These are phyloP conservation scores for Myotis lucifugus DNA, from an alignment of 2,113 vertebrate species.

Conservation along the genomic window DNA sequence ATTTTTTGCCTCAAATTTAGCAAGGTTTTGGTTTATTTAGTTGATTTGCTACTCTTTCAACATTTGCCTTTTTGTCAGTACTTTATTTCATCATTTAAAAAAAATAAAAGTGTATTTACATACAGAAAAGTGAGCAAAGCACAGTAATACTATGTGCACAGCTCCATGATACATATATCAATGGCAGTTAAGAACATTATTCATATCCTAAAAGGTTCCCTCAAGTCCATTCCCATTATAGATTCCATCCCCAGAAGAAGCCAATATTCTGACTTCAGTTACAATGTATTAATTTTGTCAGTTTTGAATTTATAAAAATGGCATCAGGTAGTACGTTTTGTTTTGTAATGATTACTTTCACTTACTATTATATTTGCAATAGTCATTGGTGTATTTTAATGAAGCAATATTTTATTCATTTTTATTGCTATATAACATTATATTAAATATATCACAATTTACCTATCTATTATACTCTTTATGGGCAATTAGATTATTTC, in stretches of 20 bases:
- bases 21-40: background rate
- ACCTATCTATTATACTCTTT: background rate
- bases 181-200: background rate
- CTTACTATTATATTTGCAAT: background rate
- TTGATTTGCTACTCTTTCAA: background rate
- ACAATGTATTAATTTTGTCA: background rate
- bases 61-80: background rate
- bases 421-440: background rate
- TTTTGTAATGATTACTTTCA: background rate
- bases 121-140: background rate
- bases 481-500: background rate
- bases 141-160: background rate
- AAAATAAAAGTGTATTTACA: background rate
- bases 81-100: background rate
- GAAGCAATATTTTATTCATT: background rate
- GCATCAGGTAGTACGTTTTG: background rate
- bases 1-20: background rate
- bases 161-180: background rate
- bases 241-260: background rate
- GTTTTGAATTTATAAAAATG: background rate
- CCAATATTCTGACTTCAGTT: background rate
- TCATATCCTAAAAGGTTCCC: background rate
- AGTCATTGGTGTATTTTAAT: background rate
- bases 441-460: background rate
- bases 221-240: background rate